Percentiles rank a stretch among this genome's conserved stretches.
phyloP scores from a whole-genome alignment of 2,113 vertebrate genomes.

The Oophaga pumilio region DNA sequence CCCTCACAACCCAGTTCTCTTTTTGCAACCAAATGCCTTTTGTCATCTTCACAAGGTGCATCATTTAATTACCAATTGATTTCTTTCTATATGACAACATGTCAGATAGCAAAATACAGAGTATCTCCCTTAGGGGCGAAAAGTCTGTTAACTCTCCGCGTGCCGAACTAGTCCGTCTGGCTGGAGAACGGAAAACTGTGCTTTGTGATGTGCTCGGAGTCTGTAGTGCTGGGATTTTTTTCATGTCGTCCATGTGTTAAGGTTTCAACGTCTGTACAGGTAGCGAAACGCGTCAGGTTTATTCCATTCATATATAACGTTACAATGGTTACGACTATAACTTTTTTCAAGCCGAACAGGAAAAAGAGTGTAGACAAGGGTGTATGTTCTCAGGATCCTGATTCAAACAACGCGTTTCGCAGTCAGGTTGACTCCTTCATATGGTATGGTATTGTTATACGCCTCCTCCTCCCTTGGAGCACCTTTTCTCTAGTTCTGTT shows the following conservation, averaged over 20 bases:
- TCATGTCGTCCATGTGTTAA: neutral
- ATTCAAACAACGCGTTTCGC: too few species aligned
- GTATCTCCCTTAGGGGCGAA: slow-evolving; percentile 79
- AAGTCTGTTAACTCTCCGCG: slow-evolving; percentile 83
- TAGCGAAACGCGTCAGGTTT: neutral
- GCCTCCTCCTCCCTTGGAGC: too few species aligned
- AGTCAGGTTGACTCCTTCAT: too few species aligned
- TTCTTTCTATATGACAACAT: slow-evolving; percentile 98
- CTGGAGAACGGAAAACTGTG: slow-evolving; percentile 60
- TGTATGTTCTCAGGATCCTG: too few species aligned
- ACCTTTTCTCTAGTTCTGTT: too few species aligned
- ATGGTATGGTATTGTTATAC: too few species aligned
- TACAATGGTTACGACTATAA: too few species aligned
- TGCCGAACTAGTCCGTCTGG: slow-evolving; percentile 75
- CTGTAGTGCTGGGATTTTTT: neutral
- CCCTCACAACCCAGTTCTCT: slow-evolving; percentile 89
- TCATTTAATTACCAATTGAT: slow-evolving; percentile 99
- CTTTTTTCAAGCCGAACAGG: too few species aligned
- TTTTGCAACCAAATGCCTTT: slow-evolving; percentile 96
- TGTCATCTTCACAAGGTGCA: slow-evolving; percentile 99
- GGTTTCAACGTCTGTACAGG: neutral
- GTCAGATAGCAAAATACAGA: slow-evolving; percentile 95
- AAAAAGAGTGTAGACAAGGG: too few species aligned
- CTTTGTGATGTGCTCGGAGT: neutral
- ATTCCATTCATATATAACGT: neutral